Evolutionary conservation across 2,888 invertebrate genomes (phyloP).

Genomic region (Serripes groenlandicus): DNA sequence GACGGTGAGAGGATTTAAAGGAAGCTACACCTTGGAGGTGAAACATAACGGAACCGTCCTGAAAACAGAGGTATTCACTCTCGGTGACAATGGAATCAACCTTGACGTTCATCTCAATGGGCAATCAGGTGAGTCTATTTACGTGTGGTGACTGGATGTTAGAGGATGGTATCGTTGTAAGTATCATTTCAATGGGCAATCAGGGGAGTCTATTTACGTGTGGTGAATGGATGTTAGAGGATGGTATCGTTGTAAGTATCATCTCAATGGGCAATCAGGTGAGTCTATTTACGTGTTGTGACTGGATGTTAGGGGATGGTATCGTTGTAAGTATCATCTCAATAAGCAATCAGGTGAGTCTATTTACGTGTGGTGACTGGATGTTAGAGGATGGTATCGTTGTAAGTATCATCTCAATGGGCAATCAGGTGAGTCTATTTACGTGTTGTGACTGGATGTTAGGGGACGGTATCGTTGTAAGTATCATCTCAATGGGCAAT

Average conservation of each 20-base stretch:
- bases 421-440: no score
- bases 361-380: no score
- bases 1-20: conserved; percentile 19
- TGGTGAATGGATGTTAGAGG: neutral
- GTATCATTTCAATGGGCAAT: neutral
- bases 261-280: neutral
- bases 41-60: conserved; percentile 32
- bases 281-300: neutral
- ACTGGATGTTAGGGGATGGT: no score
- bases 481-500: no score
- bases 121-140: neutral
- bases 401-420: no score
- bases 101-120: conserved; percentile 29
- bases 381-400: no score
- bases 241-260: neutral
- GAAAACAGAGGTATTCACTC: conserved; percentile 27
- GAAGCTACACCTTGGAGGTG: conserved; percentile 19
- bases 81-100: conserved; percentile 18
- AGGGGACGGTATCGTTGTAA: no score
- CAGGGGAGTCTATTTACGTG: neutral
- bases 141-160: neutral
- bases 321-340: no score
- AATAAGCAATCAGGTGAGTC: no score
- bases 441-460: no score
- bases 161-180: neutral